Conservation (phyloP, 2,888 invertebrate genomes). For the Crepidodera aurea region DNA sequence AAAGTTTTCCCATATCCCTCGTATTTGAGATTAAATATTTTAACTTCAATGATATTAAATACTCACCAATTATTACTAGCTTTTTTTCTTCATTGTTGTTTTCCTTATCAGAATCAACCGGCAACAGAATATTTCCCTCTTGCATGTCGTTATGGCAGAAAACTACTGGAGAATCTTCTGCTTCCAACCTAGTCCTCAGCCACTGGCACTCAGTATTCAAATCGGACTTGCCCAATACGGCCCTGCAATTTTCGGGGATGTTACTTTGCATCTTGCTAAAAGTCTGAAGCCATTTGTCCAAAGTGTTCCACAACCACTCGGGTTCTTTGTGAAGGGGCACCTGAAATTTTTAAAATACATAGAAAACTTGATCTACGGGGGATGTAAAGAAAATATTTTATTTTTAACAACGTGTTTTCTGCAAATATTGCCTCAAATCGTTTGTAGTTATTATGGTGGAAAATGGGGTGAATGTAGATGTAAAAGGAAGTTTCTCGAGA, state of each 20-base stretch:
- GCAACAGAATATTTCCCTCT: slow-evolving; percentile 79
- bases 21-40: too few species aligned
- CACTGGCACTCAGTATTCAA: slow-evolving; percentile 74
- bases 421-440: slow-evolving; percentile 24
- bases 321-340: slow-evolving; percentile 96
- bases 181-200: slow-evolving; percentile 69
- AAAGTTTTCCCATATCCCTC: too few species aligned
- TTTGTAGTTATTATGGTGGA: background rate
- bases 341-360: slow-evolving; percentile 47
- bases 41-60: too few species aligned
- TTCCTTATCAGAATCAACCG: slow-evolving; percentile 58
- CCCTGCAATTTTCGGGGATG: slow-evolving; percentile 51
- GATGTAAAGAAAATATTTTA: background rate
- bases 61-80: slow-evolving; percentile 59
- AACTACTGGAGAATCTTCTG: slow-evolving; percentile 78
- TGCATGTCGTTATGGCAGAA: slow-evolving; percentile 97
- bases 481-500: slow-evolving; percentile 1
- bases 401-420: slow-evolving; percentile 41
- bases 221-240: slow-evolving; percentile 58
- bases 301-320: slow-evolving; percentile 92
- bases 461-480: background rate
- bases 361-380: background rate
- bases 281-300: slow-evolving; percentile 1
- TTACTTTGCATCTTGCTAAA: slow-evolving; percentile 62
- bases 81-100: slow-evolving; percentile 49